Base-by-base conservation (phyloP, 2,113 vertebrate genomes). In the Larimichthys crocea region DNA sequence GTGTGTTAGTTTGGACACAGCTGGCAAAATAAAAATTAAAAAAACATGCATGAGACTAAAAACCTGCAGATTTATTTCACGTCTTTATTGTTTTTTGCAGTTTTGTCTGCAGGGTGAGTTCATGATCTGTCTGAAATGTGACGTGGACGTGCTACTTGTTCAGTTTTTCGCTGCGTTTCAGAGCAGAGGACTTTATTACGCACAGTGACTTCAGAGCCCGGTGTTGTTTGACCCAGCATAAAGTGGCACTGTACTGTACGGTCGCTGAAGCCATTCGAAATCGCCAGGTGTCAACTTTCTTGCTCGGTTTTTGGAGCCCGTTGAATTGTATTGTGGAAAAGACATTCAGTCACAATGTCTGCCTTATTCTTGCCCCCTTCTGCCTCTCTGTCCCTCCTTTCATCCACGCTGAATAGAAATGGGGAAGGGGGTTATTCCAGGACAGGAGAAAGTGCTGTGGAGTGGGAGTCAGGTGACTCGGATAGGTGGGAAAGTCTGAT, bases 291-390 rank as follows among this genome's bases (percentile, higher is more conserved):
- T 56, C 55, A 24, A 12, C 55, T 56, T 56, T 24, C 55, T 56
- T 56, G 22, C 20, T 56, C 22, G 12, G 22, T 24, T 56, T 24
- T 56, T 24, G 55, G 52, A 56, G 55, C 22, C 22, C 24, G 55
- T 14, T 24, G n/a, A 56, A 56, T 8, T 24, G 55, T 24, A 56
- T 56, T 56, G 22, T 56, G 22, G 5, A 6, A 15, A 24, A 56
- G 55, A 56, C 55, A 56, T 24, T 56, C 55, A 56, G 55, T 12
- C 12, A 56, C 55, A 56, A 56, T 56, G 55, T 56, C 55, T 56
- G 55, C 55, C 55, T 56, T 56, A 24, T 56, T 56, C 53, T 22
- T 55, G n/a, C n/a, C 10, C 35, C n/a, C 11, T 12, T 55, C 22
- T 24, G 55, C 22, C 55, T 22, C 52, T 55, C 20, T 55, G 52